Conservation (phyloP, 2,888 invertebrate species). For the Drosophila limbata region DNA sequence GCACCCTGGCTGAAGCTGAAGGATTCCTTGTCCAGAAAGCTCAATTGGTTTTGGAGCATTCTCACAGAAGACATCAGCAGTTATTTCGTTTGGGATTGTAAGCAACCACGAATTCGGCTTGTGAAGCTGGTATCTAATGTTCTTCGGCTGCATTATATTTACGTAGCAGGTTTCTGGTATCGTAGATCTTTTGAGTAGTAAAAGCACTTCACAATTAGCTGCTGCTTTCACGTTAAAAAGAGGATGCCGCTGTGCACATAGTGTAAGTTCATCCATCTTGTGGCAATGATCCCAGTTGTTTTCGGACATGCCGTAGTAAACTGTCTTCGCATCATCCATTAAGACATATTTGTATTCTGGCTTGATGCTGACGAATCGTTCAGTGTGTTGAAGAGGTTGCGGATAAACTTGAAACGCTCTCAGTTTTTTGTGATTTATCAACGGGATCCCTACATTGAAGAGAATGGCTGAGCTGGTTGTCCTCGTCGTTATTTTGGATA, state of each 20-base stretch:
- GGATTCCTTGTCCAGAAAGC: not conserved
- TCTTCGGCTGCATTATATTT: not conserved
- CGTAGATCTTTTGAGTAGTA: not conserved
- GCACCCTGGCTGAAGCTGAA: not conserved
- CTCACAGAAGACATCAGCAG: not conserved
- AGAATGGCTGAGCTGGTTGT: not conserved
- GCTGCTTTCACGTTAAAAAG: not conserved
- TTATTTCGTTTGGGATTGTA: not conserved
- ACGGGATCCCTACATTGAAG: not conserved
- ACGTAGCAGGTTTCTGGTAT: not conserved
- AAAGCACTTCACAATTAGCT: too few species aligned
- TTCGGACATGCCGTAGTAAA: not conserved
- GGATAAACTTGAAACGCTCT: too few species aligned
- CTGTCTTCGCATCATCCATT: not conserved
- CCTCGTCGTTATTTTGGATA: not conserved
- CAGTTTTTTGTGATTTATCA: too few species aligned
- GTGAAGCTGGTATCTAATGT: not conserved
- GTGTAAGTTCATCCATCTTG: not conserved
- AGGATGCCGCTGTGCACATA: not conserved
- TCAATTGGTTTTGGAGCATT: not conserved
- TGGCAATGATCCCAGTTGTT: not conserved
- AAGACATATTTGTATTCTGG: not conserved
- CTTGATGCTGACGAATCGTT: too few species aligned
- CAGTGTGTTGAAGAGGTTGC: not conserved
- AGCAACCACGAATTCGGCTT: not conserved